A percentile compares a stretch with the other conserved stretches of the same genome.
These are phyloP conservation scores for Neria commutata DNA, from an alignment of 2,888 invertebrate genomes.

Conservation along the genomic window DNA sequence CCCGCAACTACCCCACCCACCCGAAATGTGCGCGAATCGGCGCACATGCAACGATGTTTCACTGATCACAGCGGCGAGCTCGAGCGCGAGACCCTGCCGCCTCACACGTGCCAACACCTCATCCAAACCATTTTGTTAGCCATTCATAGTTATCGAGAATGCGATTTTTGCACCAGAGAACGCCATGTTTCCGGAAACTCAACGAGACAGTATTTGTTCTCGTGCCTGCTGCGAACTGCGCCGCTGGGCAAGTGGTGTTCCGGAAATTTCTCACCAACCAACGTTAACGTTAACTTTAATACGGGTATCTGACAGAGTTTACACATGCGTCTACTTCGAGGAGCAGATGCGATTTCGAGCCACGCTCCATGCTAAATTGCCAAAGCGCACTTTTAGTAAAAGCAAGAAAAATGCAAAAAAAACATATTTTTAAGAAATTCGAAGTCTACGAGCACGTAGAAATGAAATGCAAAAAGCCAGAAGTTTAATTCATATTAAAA, in stretches of 20 bases:
- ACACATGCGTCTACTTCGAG: neutral
- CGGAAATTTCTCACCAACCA: no score
- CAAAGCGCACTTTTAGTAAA: neutral
- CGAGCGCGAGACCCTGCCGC: no score
- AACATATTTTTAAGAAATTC: no score
- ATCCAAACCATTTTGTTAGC: no score
- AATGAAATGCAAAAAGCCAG: no score
- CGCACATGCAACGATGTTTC: neutral
- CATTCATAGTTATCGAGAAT: no score
- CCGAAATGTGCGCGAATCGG: constrained; percentile 20
- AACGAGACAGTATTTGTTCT: neutral
- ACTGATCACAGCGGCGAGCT: no score
- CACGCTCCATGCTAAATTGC: neutral
- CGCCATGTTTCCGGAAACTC: no score
- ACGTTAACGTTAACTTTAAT: neutral
- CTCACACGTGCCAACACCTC: no score
- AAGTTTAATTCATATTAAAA: no score
- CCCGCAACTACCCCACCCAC: constrained; percentile 24
- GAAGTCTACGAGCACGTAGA: no score
- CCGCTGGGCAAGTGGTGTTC: neutral
- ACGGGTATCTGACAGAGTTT: neutral
- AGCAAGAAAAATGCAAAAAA: neutral
- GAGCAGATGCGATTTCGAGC: neutral
- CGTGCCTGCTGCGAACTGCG: neutral
- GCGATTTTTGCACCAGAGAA: no score